Percentiles rank a stretch among this genome's conserved stretches.
Conservation (phyloP, 2,113 vertebrate genomes). For the Antidorcas marsupialis region DNA sequence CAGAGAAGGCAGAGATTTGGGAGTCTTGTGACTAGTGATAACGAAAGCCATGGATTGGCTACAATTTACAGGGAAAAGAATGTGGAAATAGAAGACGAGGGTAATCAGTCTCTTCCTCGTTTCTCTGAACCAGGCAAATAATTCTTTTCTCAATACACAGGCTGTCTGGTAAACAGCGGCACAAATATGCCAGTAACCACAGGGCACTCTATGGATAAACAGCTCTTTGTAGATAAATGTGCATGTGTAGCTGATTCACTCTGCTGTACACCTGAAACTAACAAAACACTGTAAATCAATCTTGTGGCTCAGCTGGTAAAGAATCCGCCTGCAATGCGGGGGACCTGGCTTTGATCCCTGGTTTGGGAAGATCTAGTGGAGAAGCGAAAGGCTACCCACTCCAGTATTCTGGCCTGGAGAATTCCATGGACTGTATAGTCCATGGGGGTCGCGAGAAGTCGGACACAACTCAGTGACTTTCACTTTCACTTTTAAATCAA, state of each 20-base stretch:
- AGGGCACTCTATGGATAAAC: not conserved
- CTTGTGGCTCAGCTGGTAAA: not conserved
- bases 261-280: not conserved
- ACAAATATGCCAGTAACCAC: not conserved
- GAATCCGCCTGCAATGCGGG: not conserved
- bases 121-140: not conserved
- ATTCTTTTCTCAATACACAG: not conserved
- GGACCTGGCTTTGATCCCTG: not conserved
- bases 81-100: not conserved
- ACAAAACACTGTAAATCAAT: not conserved
- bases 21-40: not conserved
- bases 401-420: not conserved
- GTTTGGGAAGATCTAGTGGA: not conserved
- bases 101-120: not conserved
- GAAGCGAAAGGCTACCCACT: not conserved
- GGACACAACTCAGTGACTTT: not conserved
- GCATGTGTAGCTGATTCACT: not conserved
- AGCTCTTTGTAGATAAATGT: not conserved
- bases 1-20: not conserved
- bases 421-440: not conserved
- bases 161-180: not conserved
- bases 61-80: not conserved
- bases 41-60: not conserved
- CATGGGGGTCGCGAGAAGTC: rapidly evolving
- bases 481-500: not conserved